phyloP scores from a whole-genome alignment of 2,113 vertebrate species.

The Tychaedon coryphoeus region DNA sequence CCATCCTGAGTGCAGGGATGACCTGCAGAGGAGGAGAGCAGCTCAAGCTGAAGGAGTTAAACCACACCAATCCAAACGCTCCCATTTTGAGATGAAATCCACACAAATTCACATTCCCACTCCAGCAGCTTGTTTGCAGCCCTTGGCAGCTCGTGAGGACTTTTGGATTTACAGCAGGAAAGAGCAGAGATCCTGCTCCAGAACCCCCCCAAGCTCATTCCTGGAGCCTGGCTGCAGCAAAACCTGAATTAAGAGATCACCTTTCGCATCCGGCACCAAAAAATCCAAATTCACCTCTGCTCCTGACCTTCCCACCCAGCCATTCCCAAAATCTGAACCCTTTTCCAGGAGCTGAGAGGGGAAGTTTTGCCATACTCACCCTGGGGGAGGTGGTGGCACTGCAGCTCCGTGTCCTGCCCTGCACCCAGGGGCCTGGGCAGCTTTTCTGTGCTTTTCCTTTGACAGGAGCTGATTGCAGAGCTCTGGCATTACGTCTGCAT shows the following conservation, averaged over 20 bases:
- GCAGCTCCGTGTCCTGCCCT: slow-evolving; percentile 42
- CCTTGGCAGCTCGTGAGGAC: neutral
- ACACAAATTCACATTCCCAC: neutral
- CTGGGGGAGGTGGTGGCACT: slow-evolving; percentile 33
- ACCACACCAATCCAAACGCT: fast-evolving
- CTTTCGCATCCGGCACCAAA: neutral
- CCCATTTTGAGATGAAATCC: neutral
- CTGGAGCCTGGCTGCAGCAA: neutral
- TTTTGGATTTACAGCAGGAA: neutral
- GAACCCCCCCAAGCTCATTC: neutral
- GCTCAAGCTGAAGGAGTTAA: neutral
- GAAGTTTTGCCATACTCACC: slow-evolving; percentile 67
- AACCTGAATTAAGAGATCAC: neutral
- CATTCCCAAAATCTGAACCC: neutral
- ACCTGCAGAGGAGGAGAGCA: neutral
- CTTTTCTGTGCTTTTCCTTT: neutral
- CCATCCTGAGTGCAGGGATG: neutral
- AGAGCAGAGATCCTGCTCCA: neutral
- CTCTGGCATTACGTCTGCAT: slow-evolving; percentile 57
- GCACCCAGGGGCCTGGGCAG: neutral
- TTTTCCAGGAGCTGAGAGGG: neutral
- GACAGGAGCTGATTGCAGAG: slow-evolving; percentile 44
- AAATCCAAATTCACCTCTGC: neutral
- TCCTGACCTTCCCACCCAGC: neutral
- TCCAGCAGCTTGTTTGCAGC: neutral